Evolutionary conservation across 2,888 invertebrate species (phyloP), one percentile per base, ranked within the genome.

Genomic region (Pasiphila rectangulata): DNA sequence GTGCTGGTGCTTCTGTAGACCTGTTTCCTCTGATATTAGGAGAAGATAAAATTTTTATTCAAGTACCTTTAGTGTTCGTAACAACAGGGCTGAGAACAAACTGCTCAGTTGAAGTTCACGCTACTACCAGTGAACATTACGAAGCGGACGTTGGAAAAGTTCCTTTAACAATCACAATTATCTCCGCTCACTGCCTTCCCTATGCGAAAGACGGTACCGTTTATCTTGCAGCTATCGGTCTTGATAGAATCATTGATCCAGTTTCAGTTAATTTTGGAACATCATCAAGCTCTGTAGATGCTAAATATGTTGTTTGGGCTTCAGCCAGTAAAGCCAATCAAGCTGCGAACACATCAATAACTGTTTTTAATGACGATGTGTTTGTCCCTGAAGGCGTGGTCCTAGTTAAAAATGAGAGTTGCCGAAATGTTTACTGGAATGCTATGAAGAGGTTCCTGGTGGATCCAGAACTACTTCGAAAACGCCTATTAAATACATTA

Each of bases 161-260:
- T 39, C 79, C 84, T 9, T 39, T 88, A 16, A 54, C 65, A 19
- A 46, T 88, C 1, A 85, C 87, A 3, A 68, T 87, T 72, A 56
- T 85, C 21, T 83, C 84, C 23, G 83, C 72, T 0, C 76, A 85
- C 59, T 88, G 88, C 55, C 59, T 87, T 25, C 87, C 88, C 25
- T 10, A 4, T 32, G 51, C 64, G 7, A 82, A 60, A 66, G 87
- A 86, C 0, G 84, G 79, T 9, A 85, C 83, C 1, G 72, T 72
- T 40, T 85, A 78, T 54, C 27, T 81, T 16, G 69, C 71, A 55
- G 84, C 83, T 4, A 58, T 87, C 36, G 76, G 78, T 23, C 61
- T 88, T 40, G 71, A 80, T 59, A 63, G 50, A 16, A 9, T 84
- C 45, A 46, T 63, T 10, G 61, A 72, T 23, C 66, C 66, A 5